These are phyloP conservation scores for Zaprionus taronus DNA, from an alignment of 1,140 invertebrate species.

Conservation along the genomic window DNA sequence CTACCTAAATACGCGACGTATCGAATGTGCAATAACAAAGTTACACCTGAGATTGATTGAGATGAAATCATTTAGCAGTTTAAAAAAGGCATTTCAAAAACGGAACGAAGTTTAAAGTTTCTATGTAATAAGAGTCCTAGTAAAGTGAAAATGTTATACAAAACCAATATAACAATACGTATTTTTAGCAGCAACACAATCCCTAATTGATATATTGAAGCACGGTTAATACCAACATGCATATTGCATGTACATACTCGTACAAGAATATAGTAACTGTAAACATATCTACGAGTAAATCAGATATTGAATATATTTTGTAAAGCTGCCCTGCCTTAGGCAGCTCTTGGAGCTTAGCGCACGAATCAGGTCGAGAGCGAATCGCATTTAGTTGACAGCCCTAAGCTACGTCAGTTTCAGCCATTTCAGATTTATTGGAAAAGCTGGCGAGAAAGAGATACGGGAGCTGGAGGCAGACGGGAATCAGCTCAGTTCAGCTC, in stretches of 20 bases:
- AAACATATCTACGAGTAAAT: not conserved
- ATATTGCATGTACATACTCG: not conserved
- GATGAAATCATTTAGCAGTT: not conserved
- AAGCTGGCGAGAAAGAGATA: slow-evolving; percentile 18
- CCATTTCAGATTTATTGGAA: slow-evolving; percentile 66
- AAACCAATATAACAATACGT: not conserved
- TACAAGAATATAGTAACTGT: not conserved
- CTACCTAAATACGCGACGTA: slow-evolving; percentile 55
- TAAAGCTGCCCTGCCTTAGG: slow-evolving; percentile 2
- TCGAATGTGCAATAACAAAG: slow-evolving; percentile 30
- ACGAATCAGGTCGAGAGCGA: slow-evolving; percentile 18
- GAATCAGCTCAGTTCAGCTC: not conserved
- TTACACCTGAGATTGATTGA: slow-evolving; percentile 14
- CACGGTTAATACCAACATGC: not conserved
- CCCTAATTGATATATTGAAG: no score
- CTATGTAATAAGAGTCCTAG: not conserved
- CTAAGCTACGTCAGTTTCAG: slow-evolving; percentile 39
- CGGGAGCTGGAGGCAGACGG: not conserved
- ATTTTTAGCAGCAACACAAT: not conserved
- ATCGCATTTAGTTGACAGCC: slow-evolving; percentile 43
- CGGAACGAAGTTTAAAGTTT: not conserved
- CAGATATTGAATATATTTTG: not conserved
- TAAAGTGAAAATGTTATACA: not conserved
- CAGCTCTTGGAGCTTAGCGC: not conserved
- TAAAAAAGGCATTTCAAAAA: not conserved